A percentile compares a stretch with the other conserved stretches of the same genome.
These are phyloP conservation scores for Odontesthes bonariensis DNA, from an alignment of 2,113 vertebrate species.

Conservation along the genomic window DNA sequence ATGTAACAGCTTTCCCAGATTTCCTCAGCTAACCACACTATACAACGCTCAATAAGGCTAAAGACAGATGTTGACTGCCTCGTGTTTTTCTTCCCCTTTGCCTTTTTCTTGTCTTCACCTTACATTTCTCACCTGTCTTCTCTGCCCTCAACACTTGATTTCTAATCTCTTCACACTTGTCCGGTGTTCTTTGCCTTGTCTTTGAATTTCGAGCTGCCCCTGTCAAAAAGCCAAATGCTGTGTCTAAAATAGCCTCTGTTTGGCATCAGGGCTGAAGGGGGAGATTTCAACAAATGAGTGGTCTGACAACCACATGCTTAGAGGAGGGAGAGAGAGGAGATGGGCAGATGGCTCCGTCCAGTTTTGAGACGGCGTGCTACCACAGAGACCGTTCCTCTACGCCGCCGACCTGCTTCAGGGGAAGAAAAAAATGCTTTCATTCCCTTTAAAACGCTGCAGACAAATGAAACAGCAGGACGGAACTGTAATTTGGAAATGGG, in stretches of 20 bases:
- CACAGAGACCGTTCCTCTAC: slow-evolving; percentile 54
- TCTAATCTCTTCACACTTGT: slow-evolving; percentile 8
- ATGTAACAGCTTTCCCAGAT: slow-evolving; percentile 28
- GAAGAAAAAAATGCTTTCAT: slow-evolving; percentile 69
- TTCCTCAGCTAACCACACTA: slow-evolving; percentile 24
- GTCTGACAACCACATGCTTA: slow-evolving; percentile 70
- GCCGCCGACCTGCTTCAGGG: slow-evolving; percentile 64
- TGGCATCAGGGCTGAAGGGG: slow-evolving; percentile 52
- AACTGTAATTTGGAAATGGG: slow-evolving; percentile 71
- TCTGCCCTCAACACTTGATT: slow-evolving; percentile 10
- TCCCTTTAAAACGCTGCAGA: slow-evolving; percentile 68
- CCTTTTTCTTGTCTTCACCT: background rate
- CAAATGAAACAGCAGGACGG: slow-evolving; percentile 54
- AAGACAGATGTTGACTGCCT: slow-evolving; percentile 1
- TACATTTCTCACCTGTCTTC: slow-evolving; percentile 13
- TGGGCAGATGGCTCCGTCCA: slow-evolving; percentile 70
- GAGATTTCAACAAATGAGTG: slow-evolving; percentile 75
- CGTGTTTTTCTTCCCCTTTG: background rate
- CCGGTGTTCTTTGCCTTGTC: background rate
- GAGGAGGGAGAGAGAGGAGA: slow-evolving; percentile 60
- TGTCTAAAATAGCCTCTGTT: slow-evolving; percentile 73
- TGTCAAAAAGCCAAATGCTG: slow-evolving; percentile 62
- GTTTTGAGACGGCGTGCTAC: slow-evolving; percentile 47
- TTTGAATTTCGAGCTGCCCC: slow-evolving; percentile 40
- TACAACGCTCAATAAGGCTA: slow-evolving; percentile 6